A percentile compares a stretch with the other conserved stretches of the same genome.
These are phyloP conservation scores for Girardinus metallicus DNA, from an alignment of 2,797 vertebrate genomes.

Conservation along the genomic window DNA sequence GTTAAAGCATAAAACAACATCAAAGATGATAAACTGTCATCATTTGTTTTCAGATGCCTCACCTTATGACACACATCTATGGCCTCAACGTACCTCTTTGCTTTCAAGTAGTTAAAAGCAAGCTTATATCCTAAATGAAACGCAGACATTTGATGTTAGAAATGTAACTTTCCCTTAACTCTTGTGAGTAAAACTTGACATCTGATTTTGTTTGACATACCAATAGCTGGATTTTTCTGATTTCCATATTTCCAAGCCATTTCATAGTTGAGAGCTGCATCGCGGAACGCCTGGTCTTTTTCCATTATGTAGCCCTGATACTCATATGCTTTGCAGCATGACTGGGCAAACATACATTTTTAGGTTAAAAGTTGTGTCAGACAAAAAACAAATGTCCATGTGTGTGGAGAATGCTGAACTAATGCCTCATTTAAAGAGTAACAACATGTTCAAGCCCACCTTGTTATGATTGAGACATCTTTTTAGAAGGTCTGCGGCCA, in stretches of 20 bases:
- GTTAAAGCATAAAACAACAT: conserved; percentile 2
- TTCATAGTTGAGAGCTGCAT: conserved; percentile 94
- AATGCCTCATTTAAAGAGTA: neutral
- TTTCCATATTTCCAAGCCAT: conserved; percentile 97
- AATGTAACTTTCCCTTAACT: conserved; percentile 8
- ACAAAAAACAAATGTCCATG: neutral
- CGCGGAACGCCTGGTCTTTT: conserved; percentile 94
- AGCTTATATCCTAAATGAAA: conserved; percentile 93
- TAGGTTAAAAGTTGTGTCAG: conserved; percentile 8
- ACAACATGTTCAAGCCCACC: conserved; percentile 71
- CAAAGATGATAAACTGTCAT: neutral
- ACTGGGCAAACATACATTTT: conserved; percentile 75
- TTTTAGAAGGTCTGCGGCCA: conserved; percentile 92
- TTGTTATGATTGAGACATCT: conserved; percentile 93
- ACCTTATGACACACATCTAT: conserved; percentile 97
- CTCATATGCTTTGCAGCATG: conserved; percentile 97
- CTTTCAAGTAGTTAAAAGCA: conserved; percentile 98
- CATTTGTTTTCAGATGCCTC: conserved; percentile 49
- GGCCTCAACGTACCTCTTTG: conserved; percentile 93
- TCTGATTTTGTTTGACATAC: conserved; percentile 72
- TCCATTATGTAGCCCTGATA: conserved; percentile 99
- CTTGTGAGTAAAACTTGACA: conserved; percentile 23
- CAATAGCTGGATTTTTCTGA: conserved; percentile 90
- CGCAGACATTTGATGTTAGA: conserved; percentile 16
- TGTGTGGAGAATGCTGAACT: neutral